Conservation (phyloP, 2,888 invertebrate species). For the Drosophila testacea region DNA sequence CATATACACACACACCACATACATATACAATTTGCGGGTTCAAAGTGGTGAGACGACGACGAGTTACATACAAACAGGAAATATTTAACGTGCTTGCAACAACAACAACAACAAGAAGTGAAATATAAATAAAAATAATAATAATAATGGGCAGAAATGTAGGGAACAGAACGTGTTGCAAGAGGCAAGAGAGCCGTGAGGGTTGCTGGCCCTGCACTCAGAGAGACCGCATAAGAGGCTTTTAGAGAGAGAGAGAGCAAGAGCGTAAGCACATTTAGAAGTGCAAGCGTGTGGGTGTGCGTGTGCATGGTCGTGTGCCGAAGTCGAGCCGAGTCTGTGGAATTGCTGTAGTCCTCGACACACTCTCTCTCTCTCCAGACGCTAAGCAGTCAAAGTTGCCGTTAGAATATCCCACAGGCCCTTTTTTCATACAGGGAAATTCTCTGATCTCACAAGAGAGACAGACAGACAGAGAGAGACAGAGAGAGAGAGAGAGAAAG, state of each 20-base stretch:
- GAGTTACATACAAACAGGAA: slow-evolving; percentile 76
- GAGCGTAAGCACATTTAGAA: slow-evolving; percentile 16
- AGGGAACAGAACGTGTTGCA: slow-evolving; percentile 59
- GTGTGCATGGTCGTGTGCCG: slow-evolving; percentile 63
- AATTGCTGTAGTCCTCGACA: slow-evolving; percentile 56
- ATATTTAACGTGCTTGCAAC: slow-evolving; percentile 81
- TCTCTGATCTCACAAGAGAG: slow-evolving; percentile 50
- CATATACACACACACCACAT: slow-evolving; percentile 5
- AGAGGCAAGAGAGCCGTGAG: slow-evolving; percentile 42
- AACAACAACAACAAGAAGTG: slow-evolving; percentile 51
- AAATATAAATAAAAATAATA: slow-evolving; percentile 77
- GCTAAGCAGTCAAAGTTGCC: slow-evolving; percentile 49
- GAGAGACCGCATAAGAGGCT: slow-evolving; percentile 20
- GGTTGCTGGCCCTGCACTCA: slow-evolving; percentile 66
- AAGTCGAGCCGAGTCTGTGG: slow-evolving; percentile 29
- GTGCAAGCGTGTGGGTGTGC: slow-evolving; percentile 44
- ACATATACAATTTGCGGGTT: slow-evolving; percentile 63
- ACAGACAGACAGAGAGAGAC: slow-evolving; percentile 33
- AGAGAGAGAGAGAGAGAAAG: slow-evolving; percentile 8
- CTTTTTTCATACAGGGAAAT: slow-evolving; percentile 68
- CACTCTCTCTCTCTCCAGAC: slow-evolving; percentile 16
- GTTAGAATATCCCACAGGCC: slow-evolving; percentile 67
- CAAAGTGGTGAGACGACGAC: slow-evolving; percentile 60
- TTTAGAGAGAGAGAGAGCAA: slow-evolving; percentile 28
- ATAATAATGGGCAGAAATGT: slow-evolving; percentile 73